phyloP scores from a whole-genome alignment of 2,888 invertebrate species.

The Pristionchus entomophagus region DNA sequence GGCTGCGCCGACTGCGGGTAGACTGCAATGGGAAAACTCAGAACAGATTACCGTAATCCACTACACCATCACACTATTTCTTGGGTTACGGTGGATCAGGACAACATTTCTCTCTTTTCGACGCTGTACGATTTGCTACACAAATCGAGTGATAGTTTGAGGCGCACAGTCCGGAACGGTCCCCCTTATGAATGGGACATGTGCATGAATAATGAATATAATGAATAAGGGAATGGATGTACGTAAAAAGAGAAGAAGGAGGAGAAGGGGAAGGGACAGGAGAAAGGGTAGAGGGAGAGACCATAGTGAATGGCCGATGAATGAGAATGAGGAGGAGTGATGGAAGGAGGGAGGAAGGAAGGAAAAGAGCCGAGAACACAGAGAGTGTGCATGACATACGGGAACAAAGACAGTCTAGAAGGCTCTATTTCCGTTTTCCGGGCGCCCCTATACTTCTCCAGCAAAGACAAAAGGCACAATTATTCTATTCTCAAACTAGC shows the following conservation, averaged over 20 bases:
- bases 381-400: neutral
- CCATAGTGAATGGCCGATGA: constrained; percentile 20
- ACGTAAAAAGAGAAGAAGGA: neutral
- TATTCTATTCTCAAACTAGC: too few relatives aligned
- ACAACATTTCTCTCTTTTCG: too few relatives aligned
- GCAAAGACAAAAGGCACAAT: too few relatives aligned
- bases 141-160: too few relatives aligned
- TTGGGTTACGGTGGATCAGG: neutral
- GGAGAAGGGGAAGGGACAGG: constrained; percentile 21
- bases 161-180: neutral
- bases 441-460: too few relatives aligned
- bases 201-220: neutral
- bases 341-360: neutral
- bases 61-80: neutral
- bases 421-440: too few relatives aligned
- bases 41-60: constrained; percentile 13
- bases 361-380: neutral
- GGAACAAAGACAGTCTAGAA: neutral
- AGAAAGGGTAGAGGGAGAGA: neutral
- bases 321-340: constrained; percentile 15
- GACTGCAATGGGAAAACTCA: neutral
- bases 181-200: neutral
- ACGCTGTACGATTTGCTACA: too few relatives aligned
- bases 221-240: constrained; percentile 41
- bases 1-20: constrained; percentile 10